phyloP scores from a whole-genome alignment of 2,888 invertebrate species.

The Mimachlamys varia region DNA sequence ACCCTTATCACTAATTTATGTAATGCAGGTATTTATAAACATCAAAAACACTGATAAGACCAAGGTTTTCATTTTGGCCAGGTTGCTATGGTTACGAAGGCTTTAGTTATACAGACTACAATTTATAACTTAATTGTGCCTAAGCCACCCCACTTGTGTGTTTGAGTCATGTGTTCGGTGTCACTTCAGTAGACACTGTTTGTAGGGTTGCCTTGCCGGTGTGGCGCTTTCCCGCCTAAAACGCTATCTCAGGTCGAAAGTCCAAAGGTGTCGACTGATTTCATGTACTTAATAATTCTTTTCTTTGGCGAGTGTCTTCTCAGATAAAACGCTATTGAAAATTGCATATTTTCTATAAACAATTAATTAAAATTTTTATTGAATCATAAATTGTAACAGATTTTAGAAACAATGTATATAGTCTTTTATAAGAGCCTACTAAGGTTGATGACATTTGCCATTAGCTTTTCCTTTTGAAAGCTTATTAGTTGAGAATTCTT shows the following conservation, averaged over 20 bases:
- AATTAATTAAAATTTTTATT: background rate
- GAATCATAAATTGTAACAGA: too few relatives aligned
- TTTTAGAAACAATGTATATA: too few relatives aligned
- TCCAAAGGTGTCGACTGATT: background rate
- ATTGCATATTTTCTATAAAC: background rate
- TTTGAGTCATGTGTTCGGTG: slow-evolving; percentile 19
- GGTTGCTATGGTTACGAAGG: background rate
- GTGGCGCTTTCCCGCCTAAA: slow-evolving; percentile 26
- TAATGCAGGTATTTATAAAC: slow-evolving; percentile 36
- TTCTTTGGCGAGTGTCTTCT: background rate
- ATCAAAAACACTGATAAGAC: slow-evolving; percentile 34
- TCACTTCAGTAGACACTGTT: slow-evolving; percentile 25
- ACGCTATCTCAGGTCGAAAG: slow-evolving; percentile 1
- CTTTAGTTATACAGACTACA: slow-evolving; percentile 14
- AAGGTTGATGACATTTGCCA: too few relatives aligned
- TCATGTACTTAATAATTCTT: background rate
- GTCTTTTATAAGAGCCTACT: too few relatives aligned
- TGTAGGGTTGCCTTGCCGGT: background rate
- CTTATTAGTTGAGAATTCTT: too few relatives aligned
- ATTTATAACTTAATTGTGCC: background rate
- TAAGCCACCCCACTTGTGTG: background rate
- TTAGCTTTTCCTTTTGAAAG: too few relatives aligned
- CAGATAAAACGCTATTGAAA: background rate
- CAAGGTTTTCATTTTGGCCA: slow-evolving; percentile 13
- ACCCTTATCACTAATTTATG: slow-evolving; percentile 33